phyloP scores from a whole-genome alignment of 1,140 invertebrate species.

The Mizuhopecten yessoensis region DNA sequence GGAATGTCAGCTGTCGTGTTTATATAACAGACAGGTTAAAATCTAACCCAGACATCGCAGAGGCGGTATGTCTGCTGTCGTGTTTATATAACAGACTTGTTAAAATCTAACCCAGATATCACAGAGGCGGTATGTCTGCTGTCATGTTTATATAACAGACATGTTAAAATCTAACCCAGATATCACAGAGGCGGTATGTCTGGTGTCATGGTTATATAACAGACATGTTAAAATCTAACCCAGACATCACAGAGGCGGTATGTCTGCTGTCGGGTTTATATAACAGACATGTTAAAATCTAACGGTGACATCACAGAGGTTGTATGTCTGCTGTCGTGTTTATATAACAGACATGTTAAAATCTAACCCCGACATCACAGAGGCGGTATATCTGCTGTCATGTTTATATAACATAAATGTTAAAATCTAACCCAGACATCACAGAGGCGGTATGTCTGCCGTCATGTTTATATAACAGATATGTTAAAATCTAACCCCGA shows the following conservation, averaged over 20 bases:
- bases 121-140: conserved; percentile 87
- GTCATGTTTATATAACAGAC: conserved; percentile 86
- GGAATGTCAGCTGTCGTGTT: conserved; percentile 71
- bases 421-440: conserved; percentile 91
- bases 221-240: conserved; percentile 91
- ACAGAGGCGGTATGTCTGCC: conserved; percentile 87
- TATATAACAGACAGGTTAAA: conserved; percentile 90
- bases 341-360: conserved; percentile 90
- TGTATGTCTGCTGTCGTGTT: conserved; percentile 72
- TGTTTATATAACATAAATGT: conserved; percentile 88
- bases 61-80: conserved; percentile 86
- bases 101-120: conserved; percentile 91
- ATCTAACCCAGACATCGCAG: conserved; percentile 91
- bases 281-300: conserved; percentile 90
- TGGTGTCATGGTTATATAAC: conserved; percentile 84
- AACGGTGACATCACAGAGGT: conserved; percentile 93
- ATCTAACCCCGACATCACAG: conserved; percentile 92
- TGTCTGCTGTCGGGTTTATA: conserved; percentile 76
- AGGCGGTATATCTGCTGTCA: conserved; percentile 85
- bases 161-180: conserved; percentile 92
- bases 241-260: conserved; percentile 91
- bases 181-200: conserved; percentile 88
- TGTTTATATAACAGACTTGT: conserved; percentile 90
- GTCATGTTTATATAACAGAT: conserved; percentile 86
- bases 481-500: conserved; percentile 92